Evolutionary conservation across 2,113 vertebrate genomes (phyloP).

Genomic region (Oreochromis spilurus): DNA sequence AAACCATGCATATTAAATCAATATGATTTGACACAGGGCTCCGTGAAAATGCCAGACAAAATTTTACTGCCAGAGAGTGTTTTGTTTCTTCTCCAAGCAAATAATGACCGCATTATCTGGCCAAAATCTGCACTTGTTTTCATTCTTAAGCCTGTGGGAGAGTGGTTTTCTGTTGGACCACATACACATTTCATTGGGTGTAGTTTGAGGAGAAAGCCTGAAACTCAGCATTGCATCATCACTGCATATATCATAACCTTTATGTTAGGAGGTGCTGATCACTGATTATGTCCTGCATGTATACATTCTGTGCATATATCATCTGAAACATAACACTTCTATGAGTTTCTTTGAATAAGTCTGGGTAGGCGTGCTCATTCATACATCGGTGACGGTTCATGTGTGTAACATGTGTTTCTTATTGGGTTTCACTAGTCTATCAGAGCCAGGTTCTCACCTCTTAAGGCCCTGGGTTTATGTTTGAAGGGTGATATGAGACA

Average conservation of each 20-base stretch:
- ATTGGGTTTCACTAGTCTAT: conserved; percentile 41
- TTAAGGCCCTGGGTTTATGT: conserved; percentile 29
- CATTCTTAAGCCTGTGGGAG: conserved; percentile 4
- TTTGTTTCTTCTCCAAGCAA: conserved; percentile 46
- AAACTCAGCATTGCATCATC: conserved; percentile 45
- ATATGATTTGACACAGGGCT: conserved; percentile 15
- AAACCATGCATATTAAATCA: conserved; percentile 7
- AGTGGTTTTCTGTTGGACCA: not conserved
- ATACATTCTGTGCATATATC: conserved; percentile 27
- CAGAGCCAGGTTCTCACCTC: conserved; percentile 53
- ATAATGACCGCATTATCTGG: conserved; percentile 36
- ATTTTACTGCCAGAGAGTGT: conserved; percentile 25
- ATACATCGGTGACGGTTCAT: not conserved
- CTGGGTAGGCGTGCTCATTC: not conserved
- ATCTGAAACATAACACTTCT: conserved; percentile 46
- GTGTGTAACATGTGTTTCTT: conserved; percentile 56
- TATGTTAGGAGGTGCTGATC: not conserved
- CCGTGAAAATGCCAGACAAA: conserved; percentile 3
- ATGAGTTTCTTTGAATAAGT: not conserved
- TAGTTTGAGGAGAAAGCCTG: not conserved
- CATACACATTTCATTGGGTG: not conserved
- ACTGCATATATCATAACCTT: conserved; percentile 9
- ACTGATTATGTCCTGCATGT: conserved; percentile 15
- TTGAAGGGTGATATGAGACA: conserved; percentile 17
- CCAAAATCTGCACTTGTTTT: conserved; percentile 42